Evolutionary conservation across 2,113 vertebrate genomes (phyloP).

Genomic region (Bubalus kerabau): DNA sequence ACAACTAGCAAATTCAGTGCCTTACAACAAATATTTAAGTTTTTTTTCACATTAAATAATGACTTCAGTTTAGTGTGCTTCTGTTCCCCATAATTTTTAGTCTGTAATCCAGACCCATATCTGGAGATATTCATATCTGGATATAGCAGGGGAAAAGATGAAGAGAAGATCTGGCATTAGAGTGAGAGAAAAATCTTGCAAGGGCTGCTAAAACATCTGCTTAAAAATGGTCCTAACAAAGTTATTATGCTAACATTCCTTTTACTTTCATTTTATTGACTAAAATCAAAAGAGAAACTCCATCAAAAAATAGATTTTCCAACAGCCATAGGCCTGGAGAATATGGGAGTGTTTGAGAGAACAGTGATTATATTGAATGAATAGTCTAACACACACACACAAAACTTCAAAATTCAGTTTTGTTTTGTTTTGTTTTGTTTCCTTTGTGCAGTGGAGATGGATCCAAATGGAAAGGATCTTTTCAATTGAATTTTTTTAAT

Average conservation of each 20-base stretch:
- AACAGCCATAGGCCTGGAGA: background rate
- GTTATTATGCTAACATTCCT: background rate
- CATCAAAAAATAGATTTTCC: background rate
- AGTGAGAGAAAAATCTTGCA: background rate
- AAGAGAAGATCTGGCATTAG: background rate
- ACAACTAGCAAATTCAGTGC: background rate
- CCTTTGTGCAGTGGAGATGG: background rate
- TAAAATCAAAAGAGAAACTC: background rate
- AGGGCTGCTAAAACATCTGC: background rate
- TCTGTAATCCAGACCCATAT: background rate
- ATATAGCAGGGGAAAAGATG: background rate
- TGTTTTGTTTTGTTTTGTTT: background rate
- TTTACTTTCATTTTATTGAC: background rate
- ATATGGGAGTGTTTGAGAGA: too few species aligned
- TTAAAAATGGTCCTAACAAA: background rate
- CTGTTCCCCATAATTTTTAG: background rate
- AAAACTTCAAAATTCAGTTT: background rate
- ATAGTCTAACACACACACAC: background rate
- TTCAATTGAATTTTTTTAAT: background rate
- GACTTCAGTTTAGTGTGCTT: background rate
- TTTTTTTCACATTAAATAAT: background rate
- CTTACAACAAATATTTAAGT: background rate
- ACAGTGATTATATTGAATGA: background rate
- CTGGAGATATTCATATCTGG: background rate
- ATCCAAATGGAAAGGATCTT: background rate